Evolutionary conservation across 2,888 invertebrate genomes (phyloP).

Genomic region (Drosophila cognata): DNA sequence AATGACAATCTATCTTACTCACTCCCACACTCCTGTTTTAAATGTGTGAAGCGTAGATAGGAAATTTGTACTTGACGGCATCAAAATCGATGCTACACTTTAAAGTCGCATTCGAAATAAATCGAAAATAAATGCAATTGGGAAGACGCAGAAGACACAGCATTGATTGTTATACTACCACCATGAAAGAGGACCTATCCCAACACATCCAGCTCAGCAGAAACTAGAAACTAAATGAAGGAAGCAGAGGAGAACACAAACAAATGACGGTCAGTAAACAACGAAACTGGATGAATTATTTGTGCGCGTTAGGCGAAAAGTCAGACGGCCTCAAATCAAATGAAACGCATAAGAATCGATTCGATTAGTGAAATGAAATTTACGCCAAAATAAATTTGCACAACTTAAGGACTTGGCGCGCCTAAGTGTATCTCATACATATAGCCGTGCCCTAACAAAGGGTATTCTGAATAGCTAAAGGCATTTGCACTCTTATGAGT

Average conservation of each 20-base stretch:
- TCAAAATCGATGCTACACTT: slow-evolving; percentile 1
- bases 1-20: not conserved
- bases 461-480: not conserved
- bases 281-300: slow-evolving; percentile 36
- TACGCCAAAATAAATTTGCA: slow-evolving; percentile 79
- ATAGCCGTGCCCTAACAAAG: slow-evolving; percentile 12
- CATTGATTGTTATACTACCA: slow-evolving; percentile 12
- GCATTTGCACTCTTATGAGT: not conserved
- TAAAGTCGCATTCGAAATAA: not conserved
- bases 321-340: slow-evolving; percentile 69
- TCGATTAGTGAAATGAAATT: slow-evolving; percentile 80
- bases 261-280: slow-evolving; percentile 54
- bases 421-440: slow-evolving; percentile 61
- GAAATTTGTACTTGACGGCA: not conserved
- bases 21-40: not conserved
- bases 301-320: slow-evolving; percentile 51
- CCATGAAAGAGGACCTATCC: slow-evolving; percentile 27
- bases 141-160: slow-evolving; percentile 7
- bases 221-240: not conserved
- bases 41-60: not conserved
- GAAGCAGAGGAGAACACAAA: slow-evolving; percentile 4
- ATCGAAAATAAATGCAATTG: slow-evolving; percentile 22
- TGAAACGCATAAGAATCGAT: slow-evolving; percentile 79
- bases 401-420: slow-evolving; percentile 72
- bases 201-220: slow-evolving; percentile 14